Conservation (phyloP, 2,797 vertebrate genomes). For the Pangasius krempfi region DNA sequence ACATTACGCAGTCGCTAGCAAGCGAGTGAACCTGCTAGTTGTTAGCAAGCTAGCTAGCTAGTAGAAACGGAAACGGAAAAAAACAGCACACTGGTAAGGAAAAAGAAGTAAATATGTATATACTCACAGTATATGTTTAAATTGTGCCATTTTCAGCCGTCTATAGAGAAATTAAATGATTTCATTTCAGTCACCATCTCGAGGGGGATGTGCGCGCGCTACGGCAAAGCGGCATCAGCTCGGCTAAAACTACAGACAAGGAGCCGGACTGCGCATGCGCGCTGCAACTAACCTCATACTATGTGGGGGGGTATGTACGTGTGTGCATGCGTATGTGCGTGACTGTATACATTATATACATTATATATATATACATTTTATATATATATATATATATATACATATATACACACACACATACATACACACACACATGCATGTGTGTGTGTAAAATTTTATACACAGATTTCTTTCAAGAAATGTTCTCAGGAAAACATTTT, state of each 20-base stretch:
- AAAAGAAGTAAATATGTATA: background rate
- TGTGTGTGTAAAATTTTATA: background rate
- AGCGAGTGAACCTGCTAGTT: slow-evolving; percentile 13
- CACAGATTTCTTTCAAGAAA: background rate
- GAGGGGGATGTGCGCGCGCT: slow-evolving; percentile 38
- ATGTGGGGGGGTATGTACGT: background rate
- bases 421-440: too few relatives aligned
- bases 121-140: slow-evolving; percentile 52
- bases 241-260: slow-evolving; percentile 18
- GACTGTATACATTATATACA: too few relatives aligned
- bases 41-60: background rate
- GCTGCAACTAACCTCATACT: background rate
- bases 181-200: slow-evolving; percentile 49
- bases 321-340: too few relatives aligned
- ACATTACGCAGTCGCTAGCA: slow-evolving; percentile 18
- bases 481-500: background rate
- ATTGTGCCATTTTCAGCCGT: slow-evolving; percentile 42
- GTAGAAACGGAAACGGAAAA: too few relatives aligned
- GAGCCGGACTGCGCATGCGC: slow-evolving; percentile 21
- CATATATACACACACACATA: too few relatives aligned
- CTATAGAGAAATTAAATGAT: slow-evolving; percentile 24
- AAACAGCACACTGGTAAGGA: too few relatives aligned
- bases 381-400: too few relatives aligned
- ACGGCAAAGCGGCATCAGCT: slow-evolving; percentile 1
- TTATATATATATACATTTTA: too few relatives aligned